Percentiles rank a stretch among this genome's conserved stretches.
Evolutionary conservation across 2,113 vertebrate genomes (phyloP).

Genomic region (Stigmatopora argus): DNA sequence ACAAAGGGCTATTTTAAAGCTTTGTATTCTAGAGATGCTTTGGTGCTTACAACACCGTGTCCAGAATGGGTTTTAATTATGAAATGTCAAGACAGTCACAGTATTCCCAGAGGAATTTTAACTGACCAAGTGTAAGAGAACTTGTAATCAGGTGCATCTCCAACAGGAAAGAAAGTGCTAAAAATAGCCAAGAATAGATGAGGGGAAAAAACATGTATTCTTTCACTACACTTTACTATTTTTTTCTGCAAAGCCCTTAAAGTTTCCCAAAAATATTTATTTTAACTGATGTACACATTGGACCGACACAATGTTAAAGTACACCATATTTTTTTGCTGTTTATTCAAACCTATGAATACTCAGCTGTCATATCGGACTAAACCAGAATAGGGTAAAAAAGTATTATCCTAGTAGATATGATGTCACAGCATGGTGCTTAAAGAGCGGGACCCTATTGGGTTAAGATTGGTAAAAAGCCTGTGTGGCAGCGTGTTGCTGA

Average conservation of each 20-base stretch:
- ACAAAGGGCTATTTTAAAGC: slow-evolving; percentile 55
- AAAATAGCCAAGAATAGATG: no score
- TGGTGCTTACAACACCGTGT: slow-evolving; percentile 15
- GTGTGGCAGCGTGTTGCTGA: slow-evolving; percentile 25
- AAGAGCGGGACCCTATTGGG: slow-evolving; percentile 1
- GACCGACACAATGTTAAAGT: no score
- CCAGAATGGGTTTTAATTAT: slow-evolving; percentile 5
- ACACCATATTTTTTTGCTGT: background rate
- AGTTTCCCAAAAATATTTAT: no score
- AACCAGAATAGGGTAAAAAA: background rate
- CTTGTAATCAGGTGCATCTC: background rate
- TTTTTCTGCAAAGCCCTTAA: no score
- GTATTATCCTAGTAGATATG: background rate
- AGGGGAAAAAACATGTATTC: no score
- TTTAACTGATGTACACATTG: no score
- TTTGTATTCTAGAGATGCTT: slow-evolving; percentile 29
- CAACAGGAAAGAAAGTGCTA: no score
- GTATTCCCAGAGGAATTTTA: background rate
- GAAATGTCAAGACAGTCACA: background rate
- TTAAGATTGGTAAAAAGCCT: slow-evolving; percentile 32
- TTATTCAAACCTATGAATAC: background rate
- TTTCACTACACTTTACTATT: no score
- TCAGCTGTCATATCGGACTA: background rate
- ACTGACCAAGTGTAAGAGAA: background rate
- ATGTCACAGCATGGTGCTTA: background rate